Evolutionary conservation across 2,888 invertebrate species (phyloP).

Genomic region (Psylliodes chrysocephalus): DNA sequence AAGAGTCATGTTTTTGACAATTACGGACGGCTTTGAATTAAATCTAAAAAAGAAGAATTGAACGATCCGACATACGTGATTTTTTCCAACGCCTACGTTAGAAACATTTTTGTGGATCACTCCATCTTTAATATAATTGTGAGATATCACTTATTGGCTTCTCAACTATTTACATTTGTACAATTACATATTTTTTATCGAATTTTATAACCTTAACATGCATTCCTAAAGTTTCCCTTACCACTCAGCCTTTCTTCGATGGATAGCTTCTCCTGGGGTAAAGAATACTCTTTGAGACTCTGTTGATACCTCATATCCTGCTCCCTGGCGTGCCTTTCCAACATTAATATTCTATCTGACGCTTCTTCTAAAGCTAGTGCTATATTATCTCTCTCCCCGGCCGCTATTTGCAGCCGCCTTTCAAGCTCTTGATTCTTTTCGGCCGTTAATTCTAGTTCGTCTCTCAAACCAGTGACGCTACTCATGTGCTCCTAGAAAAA

Average conservation of each 20-base stretch:
- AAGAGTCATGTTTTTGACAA: no score
- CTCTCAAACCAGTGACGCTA: slow-evolving; percentile 86
- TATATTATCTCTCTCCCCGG: slow-evolving; percentile 84
- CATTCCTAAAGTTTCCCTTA: slow-evolving; percentile 57
- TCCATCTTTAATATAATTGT: no score
- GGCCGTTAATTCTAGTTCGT: slow-evolving; percentile 85
- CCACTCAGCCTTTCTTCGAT: slow-evolving; percentile 65
- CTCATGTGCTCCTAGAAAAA: slow-evolving; percentile 85
- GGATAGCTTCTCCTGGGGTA: slow-evolving; percentile 61
- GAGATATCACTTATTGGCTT: no score
- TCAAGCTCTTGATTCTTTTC: slow-evolving; percentile 89
- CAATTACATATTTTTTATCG: no score
- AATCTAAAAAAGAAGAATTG: no score
- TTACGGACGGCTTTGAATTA: no score
- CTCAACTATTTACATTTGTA: no score
- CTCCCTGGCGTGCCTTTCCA: slow-evolving; percentile 86
- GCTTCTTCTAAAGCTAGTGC: slow-evolving; percentile 87
- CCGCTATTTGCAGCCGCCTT: slow-evolving; percentile 75
- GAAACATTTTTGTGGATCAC: no score
- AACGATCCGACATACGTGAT: no score
- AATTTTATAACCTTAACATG: no score
- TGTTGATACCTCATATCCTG: slow-evolving; percentile 70
- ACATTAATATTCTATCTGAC: slow-evolving; percentile 84
- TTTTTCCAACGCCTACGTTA: no score
- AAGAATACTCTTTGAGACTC: slow-evolving; percentile 58